Evolutionary conservation across 2,797 vertebrate genomes (phyloP).

Genomic region (Ctenosaura bakeri): DNA sequence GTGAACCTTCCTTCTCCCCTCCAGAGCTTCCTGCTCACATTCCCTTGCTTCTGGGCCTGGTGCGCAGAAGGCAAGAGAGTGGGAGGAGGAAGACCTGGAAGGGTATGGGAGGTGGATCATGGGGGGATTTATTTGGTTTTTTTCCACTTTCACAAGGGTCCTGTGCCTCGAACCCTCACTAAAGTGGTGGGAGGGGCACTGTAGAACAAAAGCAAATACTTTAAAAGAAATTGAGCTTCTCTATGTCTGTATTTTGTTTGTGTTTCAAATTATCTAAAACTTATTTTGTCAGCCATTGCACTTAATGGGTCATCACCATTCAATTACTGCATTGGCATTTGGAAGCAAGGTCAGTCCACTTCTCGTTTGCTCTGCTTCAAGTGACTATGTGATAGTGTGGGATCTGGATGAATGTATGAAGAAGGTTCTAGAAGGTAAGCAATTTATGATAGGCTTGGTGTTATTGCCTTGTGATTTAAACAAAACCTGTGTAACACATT

Average conservation of each 20-base stretch:
- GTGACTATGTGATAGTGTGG: slow-evolving; percentile 77
- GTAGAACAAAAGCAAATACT: background rate
- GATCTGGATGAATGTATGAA: slow-evolving; percentile 71
- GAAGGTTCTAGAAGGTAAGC: slow-evolving; percentile 70
- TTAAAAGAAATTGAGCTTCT: background rate
- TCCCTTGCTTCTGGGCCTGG: too few species aligned
- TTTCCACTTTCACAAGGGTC: too few species aligned
- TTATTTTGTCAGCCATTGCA: slow-evolving; percentile 68
- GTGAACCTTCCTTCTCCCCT: too few species aligned
- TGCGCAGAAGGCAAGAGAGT: too few species aligned
- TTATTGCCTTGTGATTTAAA: background rate
- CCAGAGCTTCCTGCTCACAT: too few species aligned
- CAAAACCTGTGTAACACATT: fast-evolving
- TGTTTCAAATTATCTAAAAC: slow-evolving; percentile 4
- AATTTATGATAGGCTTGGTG: background rate
- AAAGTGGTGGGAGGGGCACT: too few species aligned
- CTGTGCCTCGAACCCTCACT: too few species aligned
- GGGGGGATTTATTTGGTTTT: too few species aligned
- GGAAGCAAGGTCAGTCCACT: slow-evolving; percentile 61
- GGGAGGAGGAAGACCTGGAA: too few species aligned
- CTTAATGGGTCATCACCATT: slow-evolving; percentile 75
- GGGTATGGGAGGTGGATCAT: too few species aligned
- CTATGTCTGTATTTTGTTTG: background rate
- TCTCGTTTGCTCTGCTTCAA: slow-evolving; percentile 79
- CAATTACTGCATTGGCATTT: slow-evolving; percentile 77